Evolutionary conservation across 2,113 vertebrate species (phyloP), one percentile per base, ranked within the genome.

Genomic region (Penelope pileata): DNA sequence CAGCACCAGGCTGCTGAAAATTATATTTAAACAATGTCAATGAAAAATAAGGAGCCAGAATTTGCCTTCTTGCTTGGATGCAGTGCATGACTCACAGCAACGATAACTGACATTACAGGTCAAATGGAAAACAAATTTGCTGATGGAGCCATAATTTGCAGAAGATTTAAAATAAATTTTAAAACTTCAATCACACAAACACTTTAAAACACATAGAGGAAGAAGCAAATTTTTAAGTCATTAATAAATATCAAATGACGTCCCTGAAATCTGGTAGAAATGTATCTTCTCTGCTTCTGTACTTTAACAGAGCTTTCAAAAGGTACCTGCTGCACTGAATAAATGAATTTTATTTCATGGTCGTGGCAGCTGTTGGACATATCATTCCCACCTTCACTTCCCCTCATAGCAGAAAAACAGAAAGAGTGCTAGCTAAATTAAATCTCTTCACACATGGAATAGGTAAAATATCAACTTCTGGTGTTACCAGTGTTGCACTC

Each of bases 41-140:
- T 47, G 89, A 73, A 94, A 89, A 97, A 85, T 50, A 94, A 80
- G 72, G 26, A 95, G 50, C 7, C 63, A 80, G 74, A 90, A 80
- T 95, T 90, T 74, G 82, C 69, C 90, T 83, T 87, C 82, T 90
- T 89, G 70, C 84, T 92, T 89, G 67, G 91, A 90, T 85, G 78
- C 59, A 87, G 50, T 53, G 76, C 21, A 36, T 74, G 91, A 94
- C 74, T 80, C 74, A 82, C 30, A 58, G 66, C 50, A 89, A 80
- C 36, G 42, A 88, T 69, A 93, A 23, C 36, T 91, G 89, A 85
- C 75, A 43, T 80, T 74, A 77, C 59, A 81, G 85, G 91, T 90
- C 95, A 95, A 91, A 94, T 8, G 45, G 75, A 92, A 96, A 93
- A 94, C 59, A 91, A 93, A 90, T 90, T 93, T 91, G 54, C 67